Conservation (phyloP, 1,140 invertebrate genomes). For the Caenorhabditis briggsae region DNA sequence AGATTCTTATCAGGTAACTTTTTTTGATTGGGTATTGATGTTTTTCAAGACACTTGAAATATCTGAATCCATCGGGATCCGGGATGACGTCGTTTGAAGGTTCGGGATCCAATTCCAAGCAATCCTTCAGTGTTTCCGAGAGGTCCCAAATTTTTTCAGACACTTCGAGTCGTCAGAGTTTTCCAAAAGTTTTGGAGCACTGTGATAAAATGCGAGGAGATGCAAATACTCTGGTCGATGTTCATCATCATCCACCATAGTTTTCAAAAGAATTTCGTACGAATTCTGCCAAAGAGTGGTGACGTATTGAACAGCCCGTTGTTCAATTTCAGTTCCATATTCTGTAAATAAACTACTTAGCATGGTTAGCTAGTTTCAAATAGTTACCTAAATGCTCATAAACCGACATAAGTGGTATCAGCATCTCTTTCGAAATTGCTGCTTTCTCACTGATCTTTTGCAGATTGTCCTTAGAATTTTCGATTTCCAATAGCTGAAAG, state of each 20-base stretch:
- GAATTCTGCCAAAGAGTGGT: background rate
- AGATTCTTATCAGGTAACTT: background rate
- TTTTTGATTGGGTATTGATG: slow-evolving; percentile 9
- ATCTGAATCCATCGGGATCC: background rate
- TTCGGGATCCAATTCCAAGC: background rate
- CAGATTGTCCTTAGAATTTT: background rate
- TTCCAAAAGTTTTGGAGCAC: slow-evolving; percentile 10
- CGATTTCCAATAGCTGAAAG: slow-evolving; percentile 40
- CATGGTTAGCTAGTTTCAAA: background rate
- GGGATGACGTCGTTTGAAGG: background rate
- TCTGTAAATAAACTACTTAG: background rate
- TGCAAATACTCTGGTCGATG: background rate
- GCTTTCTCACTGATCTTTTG: background rate
- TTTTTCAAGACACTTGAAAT: slow-evolving; percentile 17
- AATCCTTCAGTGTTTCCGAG: background rate
- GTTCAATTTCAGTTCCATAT: slow-evolving; percentile 28
- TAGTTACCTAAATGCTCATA: slow-evolving; percentile 20
- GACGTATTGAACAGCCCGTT: slow-evolving; percentile 8
- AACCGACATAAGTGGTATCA: slow-evolving; percentile 28
- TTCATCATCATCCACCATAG: background rate
- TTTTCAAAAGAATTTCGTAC: background rate
- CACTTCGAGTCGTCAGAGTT: background rate
- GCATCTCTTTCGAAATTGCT: slow-evolving; percentile 9
- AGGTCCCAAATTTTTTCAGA: background rate
- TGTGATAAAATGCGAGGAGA: background rate